phyloP scores from a whole-genome alignment of 2,888 invertebrate genomes.

The Lathronympha strigana region DNA sequence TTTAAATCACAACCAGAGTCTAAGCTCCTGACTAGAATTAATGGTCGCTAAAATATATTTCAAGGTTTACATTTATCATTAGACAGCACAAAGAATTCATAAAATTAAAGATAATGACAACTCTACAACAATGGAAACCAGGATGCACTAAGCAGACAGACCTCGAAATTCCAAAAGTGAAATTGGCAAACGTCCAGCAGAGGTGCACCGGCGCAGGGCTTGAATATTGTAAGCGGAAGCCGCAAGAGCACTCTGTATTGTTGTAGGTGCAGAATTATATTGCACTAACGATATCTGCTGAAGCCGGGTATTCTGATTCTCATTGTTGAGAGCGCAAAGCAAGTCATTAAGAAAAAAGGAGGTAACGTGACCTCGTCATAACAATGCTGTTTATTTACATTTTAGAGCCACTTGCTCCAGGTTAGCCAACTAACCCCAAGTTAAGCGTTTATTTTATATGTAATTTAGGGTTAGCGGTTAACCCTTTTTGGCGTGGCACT shows the following conservation, averaged over 20 bases:
- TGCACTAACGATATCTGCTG: constrained; percentile 31
- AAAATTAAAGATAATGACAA: no score
- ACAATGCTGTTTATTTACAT: no score
- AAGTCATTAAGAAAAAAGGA: no score
- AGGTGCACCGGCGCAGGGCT: constrained; percentile 55
- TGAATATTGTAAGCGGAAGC: constrained; percentile 51
- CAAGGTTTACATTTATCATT: neutral
- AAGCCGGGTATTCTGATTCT: constrained; percentile 1
- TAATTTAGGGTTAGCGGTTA: no score
- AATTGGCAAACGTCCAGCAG: constrained; percentile 63
- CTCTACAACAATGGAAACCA: constrained; percentile 10
- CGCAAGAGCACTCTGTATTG: constrained; percentile 41
- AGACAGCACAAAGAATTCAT: constrained; percentile 1
- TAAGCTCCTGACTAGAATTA: neutral
- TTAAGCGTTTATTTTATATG: no score
- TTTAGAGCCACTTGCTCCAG: no score
- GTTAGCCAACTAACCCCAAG: no score
- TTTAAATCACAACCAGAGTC: no score
- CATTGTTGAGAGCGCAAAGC: neutral
- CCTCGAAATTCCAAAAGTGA: constrained; percentile 62
- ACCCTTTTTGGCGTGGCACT: no score
- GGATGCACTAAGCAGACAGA: constrained; percentile 48
- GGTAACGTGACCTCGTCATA: no score
- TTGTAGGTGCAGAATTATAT: constrained; percentile 34
- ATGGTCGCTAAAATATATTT: neutral